phyloP scores from a whole-genome alignment of 2,113 vertebrate genomes.

The Morone chrysops region DNA sequence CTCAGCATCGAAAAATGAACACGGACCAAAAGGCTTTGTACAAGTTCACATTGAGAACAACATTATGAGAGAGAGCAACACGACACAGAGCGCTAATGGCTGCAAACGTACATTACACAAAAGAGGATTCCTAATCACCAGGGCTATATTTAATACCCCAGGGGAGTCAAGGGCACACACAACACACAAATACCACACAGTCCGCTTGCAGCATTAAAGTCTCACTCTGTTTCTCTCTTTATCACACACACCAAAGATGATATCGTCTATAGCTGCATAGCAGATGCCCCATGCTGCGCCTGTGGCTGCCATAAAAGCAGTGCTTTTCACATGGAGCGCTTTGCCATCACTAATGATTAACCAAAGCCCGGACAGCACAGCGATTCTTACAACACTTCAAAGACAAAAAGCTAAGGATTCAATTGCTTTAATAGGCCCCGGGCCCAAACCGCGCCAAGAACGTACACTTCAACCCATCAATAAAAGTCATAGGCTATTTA shows the following conservation, averaged over 20 bases:
- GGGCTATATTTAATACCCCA: slow-evolving; percentile 19
- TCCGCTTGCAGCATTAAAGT: neutral
- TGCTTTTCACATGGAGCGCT: slow-evolving; percentile 17
- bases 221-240: neutral
- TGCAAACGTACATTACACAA: slow-evolving; percentile 29
- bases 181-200: neutral
- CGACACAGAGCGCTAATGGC: slow-evolving; percentile 49
- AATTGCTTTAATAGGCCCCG: slow-evolving; percentile 63
- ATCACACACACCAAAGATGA: slow-evolving; percentile 15
- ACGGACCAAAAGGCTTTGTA: slow-evolving; percentile 41
- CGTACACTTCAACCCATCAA: slow-evolving; percentile 57
- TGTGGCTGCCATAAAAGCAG: slow-evolving; percentile 19
- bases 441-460: slow-evolving; percentile 7
- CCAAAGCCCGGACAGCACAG: slow-evolving; percentile 16
- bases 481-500: slow-evolving; percentile 63
- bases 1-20: slow-evolving; percentile 31
- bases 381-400: slow-evolving; percentile 66
- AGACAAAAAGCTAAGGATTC: slow-evolving; percentile 52
- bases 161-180: slow-evolving; percentile 16
- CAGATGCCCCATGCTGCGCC: slow-evolving; percentile 31
- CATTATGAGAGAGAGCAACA: slow-evolving; percentile 24
- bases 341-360: slow-evolving; percentile 63
- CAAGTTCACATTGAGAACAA: slow-evolving; percentile 43
- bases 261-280: slow-evolving; percentile 11
- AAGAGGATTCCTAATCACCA: slow-evolving; percentile 43